Conservation (phyloP, 2,113 vertebrate genomes). For the Benitochromis conjunctus region DNA sequence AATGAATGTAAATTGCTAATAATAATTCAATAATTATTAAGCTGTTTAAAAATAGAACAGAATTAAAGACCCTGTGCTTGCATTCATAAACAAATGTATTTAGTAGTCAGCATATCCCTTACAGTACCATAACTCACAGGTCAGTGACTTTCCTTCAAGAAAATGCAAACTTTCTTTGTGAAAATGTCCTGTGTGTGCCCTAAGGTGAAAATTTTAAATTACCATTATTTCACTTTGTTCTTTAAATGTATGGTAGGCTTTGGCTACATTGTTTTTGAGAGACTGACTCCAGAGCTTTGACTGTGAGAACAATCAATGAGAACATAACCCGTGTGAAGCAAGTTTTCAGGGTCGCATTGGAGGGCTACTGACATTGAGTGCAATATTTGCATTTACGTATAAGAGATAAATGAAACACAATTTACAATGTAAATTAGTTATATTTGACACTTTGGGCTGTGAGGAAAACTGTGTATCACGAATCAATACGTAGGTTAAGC, state of each 20-base stretch:
- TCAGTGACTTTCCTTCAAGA: conserved; percentile 13
- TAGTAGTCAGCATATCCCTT: conserved; percentile 2
- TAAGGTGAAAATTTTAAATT: background rate
- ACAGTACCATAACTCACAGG: background rate
- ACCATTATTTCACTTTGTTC: background rate
- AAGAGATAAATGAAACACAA: conserved; percentile 12
- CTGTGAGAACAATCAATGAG: conserved; percentile 55
- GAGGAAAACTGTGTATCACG: conserved; percentile 4
- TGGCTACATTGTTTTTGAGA: background rate
- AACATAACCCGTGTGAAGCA: conserved; percentile 1
- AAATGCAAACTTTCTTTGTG: background rate
- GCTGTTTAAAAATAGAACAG: background rate
- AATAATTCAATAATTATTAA: background rate
- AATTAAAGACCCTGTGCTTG: background rate
- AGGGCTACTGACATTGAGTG: background rate
- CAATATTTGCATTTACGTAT: background rate
- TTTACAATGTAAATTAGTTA: conserved; percentile 33
- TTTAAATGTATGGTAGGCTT: background rate
- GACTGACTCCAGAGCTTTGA: conserved; percentile 1
- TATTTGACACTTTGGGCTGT: conserved; percentile 14
- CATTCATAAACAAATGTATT: background rate
- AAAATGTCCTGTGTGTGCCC: background rate
- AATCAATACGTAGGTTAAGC: background rate
- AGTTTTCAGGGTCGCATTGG: background rate
- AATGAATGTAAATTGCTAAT: background rate